Percentiles rank a stretch among this genome's conserved stretches.
Evolutionary conservation across 1,140 invertebrate genomes (phyloP).

Genomic region (Hylaeus volcanicus): DNA sequence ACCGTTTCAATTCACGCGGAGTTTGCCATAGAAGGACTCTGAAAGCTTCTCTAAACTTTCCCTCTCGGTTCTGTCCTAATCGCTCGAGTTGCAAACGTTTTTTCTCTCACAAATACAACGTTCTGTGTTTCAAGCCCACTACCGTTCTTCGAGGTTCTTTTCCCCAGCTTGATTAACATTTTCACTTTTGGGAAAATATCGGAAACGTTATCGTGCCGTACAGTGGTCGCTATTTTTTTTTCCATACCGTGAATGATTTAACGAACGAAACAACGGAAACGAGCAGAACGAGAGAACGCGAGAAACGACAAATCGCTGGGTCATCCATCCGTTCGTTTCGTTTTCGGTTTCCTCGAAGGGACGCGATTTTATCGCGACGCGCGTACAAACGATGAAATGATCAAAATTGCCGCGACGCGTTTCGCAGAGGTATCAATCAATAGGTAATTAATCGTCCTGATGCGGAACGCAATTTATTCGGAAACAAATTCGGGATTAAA

Average conservation of each 20-base stretch:
- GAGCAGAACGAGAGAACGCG: slow-evolving; percentile 1
- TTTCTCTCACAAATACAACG: not conserved
- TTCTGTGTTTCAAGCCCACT: not conserved
- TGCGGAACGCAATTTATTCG: not conserved
- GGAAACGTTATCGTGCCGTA: not conserved
- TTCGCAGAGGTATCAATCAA: not conserved
- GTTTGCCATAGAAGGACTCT: not conserved
- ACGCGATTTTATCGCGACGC: not conserved
- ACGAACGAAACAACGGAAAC: slow-evolving; percentile 30
- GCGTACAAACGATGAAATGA: slow-evolving; percentile 19
- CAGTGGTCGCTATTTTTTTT: not conserved
- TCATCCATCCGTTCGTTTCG: slow-evolving; percentile 17
- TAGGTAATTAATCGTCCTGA: slow-evolving; percentile 21
- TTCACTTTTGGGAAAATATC: not conserved
- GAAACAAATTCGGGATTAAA: slow-evolving; percentile 17
- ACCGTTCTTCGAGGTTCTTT: not conserved
- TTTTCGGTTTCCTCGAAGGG: not conserved
- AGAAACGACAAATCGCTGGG: slow-evolving; percentile 30
- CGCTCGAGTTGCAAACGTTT: no score
- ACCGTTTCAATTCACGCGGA: not conserved
- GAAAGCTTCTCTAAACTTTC: slow-evolving; percentile 8
- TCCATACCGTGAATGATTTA: no score
- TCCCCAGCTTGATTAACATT: not conserved
- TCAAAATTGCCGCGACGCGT: not conserved
- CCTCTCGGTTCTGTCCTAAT: not conserved